Evolutionary conservation across 2,888 invertebrate genomes (phyloP), one percentile per base, ranked within the genome.

Genomic region (Abrostola tripartita): DNA sequence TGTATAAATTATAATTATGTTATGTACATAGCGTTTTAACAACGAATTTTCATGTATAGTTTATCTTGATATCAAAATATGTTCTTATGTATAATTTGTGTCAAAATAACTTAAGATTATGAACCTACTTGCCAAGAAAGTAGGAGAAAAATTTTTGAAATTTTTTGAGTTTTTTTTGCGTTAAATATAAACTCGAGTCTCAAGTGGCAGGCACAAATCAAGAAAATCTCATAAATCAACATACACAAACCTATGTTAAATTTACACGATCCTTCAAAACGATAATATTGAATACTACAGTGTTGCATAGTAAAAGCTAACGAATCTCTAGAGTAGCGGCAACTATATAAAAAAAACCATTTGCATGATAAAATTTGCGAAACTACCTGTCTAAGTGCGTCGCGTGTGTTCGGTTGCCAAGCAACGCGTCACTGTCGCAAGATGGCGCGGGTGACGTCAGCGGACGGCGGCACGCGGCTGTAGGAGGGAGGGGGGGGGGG

Each of bases 371-470:
- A 76, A 62, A 79, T 76, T 72, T 55, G 80, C 71, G 71, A 77
- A 74, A 83, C 78, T 81, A 83, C 78, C 79, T 81, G 77, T 78
- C 78, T 81, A 74, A 57, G 70, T 88, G 86, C 86, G 88, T 86
- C 85, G 87, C 88, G 86, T 86, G 87, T 87, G 82, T 85, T 83
- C 76, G 82, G 93, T 94, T 93, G 93, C 94, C 82, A 85, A 84
- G 94, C 93, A 92, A 94, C 93, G 89, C 87, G 87, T 88, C 86
- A 88, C 81, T 85, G 87, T 86, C 87, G 88, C 93, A 94, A 94
- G 94, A 94, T 94, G 94, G 94, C 94, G 93, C 84, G 81, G 85
- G 79, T 93, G 92, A 93, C 94, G 94, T 94, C 93, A 94, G 82
- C 87, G 81, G 85, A 85, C 87, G 80, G 82, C 75, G 78, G 81